Evolutionary conservation across 2,888 invertebrate species (phyloP), one percentile per base, ranked within the genome.

Genomic region (Philereme transversata): DNA sequence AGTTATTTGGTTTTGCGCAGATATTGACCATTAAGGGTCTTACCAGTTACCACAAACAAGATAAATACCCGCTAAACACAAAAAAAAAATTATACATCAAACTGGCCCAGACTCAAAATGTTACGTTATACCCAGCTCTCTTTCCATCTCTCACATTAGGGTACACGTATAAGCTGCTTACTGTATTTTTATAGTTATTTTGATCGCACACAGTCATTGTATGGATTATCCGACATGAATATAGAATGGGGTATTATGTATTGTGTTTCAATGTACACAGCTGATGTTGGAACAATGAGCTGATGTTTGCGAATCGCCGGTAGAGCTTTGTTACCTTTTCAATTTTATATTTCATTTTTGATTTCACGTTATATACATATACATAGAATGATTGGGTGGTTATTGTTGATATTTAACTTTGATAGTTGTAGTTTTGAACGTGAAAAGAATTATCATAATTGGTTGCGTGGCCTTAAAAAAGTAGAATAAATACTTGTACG

Each of bases 121-220:
- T 41, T 44, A 33, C n/a, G 43, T 22, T 4, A 5, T 11, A n/a
- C 9, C 38, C 49, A 46, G 9, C 45, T 40, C 40, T 41, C 48
- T 58, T 36, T 34, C 80, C 63, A 72, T 61, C 49, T 81, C 83
- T 73, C 79, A 80, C 84, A 87, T 86, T 83, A 83, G 83, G 84
- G 81, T 85, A 89, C 89, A 88, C 77, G 86, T 77, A 81, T 89
- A 90, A 88, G 89, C 90, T 86, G 84, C 89, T 90, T 88, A 90
- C 90, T 90, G 90, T 91, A 89, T 87, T 90, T 91, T 91, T 90
- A 90, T 90, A 90, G 90, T 90, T 91, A 91, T 91, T 91, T 90
- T 90, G 90, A 90, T 91, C 86, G 87, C 81, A 86, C 84, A 84
- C 57, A 53, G 46, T 44, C 48, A 58, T 58, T 58, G 62, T 58